These are phyloP conservation scores for Callyntrura guangdongensis DNA, from an alignment of 2,888 invertebrate genomes.

Conservation along the genomic window DNA sequence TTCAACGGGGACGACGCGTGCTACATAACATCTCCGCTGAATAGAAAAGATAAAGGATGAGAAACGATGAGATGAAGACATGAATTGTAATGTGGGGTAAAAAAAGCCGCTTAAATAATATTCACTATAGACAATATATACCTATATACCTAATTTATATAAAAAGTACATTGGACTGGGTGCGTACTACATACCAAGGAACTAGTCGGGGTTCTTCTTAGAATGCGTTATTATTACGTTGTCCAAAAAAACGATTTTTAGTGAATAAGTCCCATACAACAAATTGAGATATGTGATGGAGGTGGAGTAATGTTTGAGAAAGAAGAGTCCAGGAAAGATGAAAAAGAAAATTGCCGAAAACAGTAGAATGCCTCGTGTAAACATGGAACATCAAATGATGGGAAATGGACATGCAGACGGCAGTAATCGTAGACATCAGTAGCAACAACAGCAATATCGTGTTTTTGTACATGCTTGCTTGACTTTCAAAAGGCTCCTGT, in stretches of 20 bases:
- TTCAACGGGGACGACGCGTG: neutral
- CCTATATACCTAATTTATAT: neutral
- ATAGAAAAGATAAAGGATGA: slow-evolving; percentile 37
- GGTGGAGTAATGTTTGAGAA: neutral
- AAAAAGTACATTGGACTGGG: neutral
- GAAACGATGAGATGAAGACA: slow-evolving; percentile 51
- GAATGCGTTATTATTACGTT: neutral
- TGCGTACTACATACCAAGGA: neutral
- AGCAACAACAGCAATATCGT: neutral
- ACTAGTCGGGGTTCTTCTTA: neutral
- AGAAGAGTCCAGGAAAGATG: neutral
- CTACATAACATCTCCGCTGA: neutral
- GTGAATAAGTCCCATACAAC: slow-evolving; percentile 1
- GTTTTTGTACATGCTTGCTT: neutral
- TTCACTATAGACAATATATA: neutral
- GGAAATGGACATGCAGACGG: slow-evolving; percentile 10
- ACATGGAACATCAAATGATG: slow-evolving; percentile 7
- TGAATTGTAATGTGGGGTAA: slow-evolving; percentile 28
- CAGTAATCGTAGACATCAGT: neutral
- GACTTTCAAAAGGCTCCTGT: neutral
- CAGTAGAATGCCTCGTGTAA: neutral
- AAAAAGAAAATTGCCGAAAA: neutral
- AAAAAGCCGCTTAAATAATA: neutral
- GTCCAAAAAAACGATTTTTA: slow-evolving; percentile 24
- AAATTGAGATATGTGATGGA: slow-evolving; percentile 37